These are phyloP conservation scores for Sternotherus odoratus DNA, from an alignment of 2,797 vertebrate species.

Conservation along the genomic window DNA sequence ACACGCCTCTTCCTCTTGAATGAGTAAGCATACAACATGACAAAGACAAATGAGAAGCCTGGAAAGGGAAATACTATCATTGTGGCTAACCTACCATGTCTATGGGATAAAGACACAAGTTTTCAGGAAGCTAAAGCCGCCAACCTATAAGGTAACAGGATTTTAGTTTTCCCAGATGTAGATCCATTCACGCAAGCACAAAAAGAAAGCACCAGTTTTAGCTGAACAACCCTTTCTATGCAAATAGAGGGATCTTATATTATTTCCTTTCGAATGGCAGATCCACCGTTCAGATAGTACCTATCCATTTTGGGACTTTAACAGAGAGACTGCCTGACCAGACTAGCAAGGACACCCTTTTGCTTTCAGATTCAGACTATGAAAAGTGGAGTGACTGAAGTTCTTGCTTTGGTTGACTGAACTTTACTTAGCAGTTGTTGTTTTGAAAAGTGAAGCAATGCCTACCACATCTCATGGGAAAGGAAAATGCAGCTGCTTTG, in stretches of 20 bases:
- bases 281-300: background rate
- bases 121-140: background rate
- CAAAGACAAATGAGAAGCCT: background rate
- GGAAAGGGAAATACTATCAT: background rate
- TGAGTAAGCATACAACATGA: background rate
- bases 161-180: constrained; percentile 34
- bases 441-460: constrained; percentile 53
- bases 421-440: constrained; percentile 38
- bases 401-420: constrained; percentile 50
- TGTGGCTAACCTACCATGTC: background rate
- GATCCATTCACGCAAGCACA: background rate
- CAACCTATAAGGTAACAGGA: background rate
- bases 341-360: constrained; percentile 1
- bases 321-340: constrained; percentile 32
- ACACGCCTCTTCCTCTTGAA: background rate
- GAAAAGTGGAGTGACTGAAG: constrained; percentile 39
- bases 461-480: constrained; percentile 54
- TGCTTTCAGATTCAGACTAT: constrained; percentile 19
- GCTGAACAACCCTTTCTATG: background rate
- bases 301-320: constrained; percentile 1
- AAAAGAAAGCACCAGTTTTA: background rate
- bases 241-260: background rate
- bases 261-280: constrained; percentile 25
- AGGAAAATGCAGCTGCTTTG: constrained; percentile 35
- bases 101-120: background rate